Percentiles rank a stretch among this genome's conserved stretches.
Conservation (phyloP, 1,140 invertebrate genomes). For the Penaeus japonicus region DNA sequence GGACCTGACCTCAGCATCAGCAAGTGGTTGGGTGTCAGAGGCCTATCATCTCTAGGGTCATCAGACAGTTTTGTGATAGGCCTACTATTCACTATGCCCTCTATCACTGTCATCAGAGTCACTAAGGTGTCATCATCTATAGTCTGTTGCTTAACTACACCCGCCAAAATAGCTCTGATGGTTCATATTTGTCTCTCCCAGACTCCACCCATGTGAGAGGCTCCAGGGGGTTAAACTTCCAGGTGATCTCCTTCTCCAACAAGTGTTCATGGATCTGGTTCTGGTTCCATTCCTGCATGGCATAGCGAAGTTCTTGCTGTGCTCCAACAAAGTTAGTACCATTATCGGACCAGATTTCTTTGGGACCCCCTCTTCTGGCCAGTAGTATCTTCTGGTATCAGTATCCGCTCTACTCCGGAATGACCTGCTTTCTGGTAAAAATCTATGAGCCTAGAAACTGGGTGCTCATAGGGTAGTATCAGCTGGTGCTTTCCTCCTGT, state of each 20-base stretch:
- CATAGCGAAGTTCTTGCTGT: neutral
- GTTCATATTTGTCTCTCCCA: too few species aligned
- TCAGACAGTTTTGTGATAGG: neutral
- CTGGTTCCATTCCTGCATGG: neutral
- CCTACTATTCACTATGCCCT: neutral
- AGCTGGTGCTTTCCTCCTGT: neutral
- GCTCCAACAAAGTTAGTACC: slow-evolving; percentile 13
- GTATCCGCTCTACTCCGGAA: neutral
- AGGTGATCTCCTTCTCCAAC: neutral
- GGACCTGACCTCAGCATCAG: too few species aligned
- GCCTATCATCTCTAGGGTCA: neutral
- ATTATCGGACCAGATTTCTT: neutral
- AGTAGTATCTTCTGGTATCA: neutral
- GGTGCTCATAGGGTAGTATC: too few species aligned
- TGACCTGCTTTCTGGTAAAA: neutral
- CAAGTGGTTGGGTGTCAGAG: neutral
- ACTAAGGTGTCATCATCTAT: neutral
- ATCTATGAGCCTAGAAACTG: neutral
- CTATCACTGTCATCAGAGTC: neutral
- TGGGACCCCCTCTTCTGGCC: neutral
- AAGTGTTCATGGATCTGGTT: neutral
- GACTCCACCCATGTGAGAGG: too few species aligned
- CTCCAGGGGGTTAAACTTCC: neutral
- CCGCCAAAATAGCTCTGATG: neutral
- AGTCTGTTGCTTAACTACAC: neutral